A percentile compares a stretch with the other conserved stretches of the same genome.
Evolutionary conservation across 2,888 invertebrate genomes (phyloP).

Genomic region (Prosapia bicincta): DNA sequence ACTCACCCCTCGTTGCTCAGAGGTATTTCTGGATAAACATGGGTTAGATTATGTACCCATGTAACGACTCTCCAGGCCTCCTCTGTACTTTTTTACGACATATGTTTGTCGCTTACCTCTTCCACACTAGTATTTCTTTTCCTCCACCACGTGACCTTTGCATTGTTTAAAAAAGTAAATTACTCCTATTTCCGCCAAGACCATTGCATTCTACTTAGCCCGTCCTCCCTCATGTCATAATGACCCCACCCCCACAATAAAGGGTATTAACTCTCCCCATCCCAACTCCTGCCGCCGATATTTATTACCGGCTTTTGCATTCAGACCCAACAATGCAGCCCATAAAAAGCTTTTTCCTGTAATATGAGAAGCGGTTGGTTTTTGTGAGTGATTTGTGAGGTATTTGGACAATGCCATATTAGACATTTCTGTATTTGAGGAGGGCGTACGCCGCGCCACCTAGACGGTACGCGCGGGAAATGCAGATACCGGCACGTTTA

Average conservation of each 20-base stretch:
- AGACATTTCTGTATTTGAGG: not conserved
- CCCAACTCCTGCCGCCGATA: not conserved
- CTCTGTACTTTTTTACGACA: too few relatives aligned
- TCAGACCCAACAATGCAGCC: conserved; percentile 1
- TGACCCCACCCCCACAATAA: not conserved
- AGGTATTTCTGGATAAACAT: too few relatives aligned
- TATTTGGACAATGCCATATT: conserved; percentile 6
- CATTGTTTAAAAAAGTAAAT: not conserved
- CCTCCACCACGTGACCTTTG: too few relatives aligned
- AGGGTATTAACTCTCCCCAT: not conserved
- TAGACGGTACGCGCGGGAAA: not conserved
- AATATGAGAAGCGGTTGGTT: conserved; percentile 12
- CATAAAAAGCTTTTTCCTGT: conserved; percentile 28
- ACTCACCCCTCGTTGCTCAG: too few relatives aligned
- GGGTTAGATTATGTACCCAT: too few relatives aligned
- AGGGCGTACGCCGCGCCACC: not conserved
- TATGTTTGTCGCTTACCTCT: too few relatives aligned
- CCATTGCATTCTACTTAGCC: not conserved
- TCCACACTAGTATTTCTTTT: too few relatives aligned
- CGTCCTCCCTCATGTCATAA: not conserved
- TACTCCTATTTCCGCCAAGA: not conserved
- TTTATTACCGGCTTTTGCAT: not conserved
- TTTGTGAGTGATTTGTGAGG: conserved; percentile 23
- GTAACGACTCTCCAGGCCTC: too few relatives aligned
- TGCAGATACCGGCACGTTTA: not conserved